Conservation (phyloP, 1,140 invertebrate species). For the Chelonus insularis region DNA sequence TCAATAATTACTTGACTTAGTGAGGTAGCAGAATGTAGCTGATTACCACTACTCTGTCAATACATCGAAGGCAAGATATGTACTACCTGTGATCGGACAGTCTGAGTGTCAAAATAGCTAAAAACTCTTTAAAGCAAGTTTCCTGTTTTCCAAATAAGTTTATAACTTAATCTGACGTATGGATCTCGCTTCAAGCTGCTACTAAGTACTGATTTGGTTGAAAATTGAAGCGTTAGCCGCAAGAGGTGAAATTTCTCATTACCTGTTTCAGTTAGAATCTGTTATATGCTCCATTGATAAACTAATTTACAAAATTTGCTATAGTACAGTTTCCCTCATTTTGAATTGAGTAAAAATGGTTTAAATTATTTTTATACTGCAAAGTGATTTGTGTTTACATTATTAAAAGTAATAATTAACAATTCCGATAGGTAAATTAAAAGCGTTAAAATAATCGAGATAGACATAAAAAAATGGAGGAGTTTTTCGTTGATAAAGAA, state of each 20-base stretch:
- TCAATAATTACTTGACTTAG: conserved; percentile 16
- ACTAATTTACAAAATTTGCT: not conserved
- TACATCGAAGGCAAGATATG: conserved; percentile 13
- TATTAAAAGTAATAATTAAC: too few relatives aligned
- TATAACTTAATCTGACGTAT: conserved; percentile 25
- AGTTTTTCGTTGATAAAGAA: too few relatives aligned
- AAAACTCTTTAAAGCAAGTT: too few relatives aligned
- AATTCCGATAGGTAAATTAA: too few relatives aligned
- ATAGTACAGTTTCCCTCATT: too few relatives aligned
- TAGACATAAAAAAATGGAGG: too few relatives aligned
- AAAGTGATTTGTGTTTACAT: too few relatives aligned
- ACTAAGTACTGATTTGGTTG: conserved; percentile 16
- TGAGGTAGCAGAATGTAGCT: conserved; percentile 3
- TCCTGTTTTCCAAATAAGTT: conserved; percentile 5
- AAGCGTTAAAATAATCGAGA: too few relatives aligned
- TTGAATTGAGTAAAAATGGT: too few relatives aligned
- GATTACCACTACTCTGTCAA: conserved; percentile 9
- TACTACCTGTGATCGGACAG: not conserved
- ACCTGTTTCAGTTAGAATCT: not conserved
- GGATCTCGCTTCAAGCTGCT: conserved; percentile 15
- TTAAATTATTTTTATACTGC: too few relatives aligned
- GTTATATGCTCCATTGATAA: not conserved
- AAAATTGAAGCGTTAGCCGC: conserved; percentile 21
- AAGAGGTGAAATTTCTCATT: not conserved
- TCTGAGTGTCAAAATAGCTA: not conserved